Evolutionary conservation across 1,140 invertebrate genomes (phyloP), one percentile per base, ranked within the genome.

Genomic region (Caligus rogercresseyi): DNA sequence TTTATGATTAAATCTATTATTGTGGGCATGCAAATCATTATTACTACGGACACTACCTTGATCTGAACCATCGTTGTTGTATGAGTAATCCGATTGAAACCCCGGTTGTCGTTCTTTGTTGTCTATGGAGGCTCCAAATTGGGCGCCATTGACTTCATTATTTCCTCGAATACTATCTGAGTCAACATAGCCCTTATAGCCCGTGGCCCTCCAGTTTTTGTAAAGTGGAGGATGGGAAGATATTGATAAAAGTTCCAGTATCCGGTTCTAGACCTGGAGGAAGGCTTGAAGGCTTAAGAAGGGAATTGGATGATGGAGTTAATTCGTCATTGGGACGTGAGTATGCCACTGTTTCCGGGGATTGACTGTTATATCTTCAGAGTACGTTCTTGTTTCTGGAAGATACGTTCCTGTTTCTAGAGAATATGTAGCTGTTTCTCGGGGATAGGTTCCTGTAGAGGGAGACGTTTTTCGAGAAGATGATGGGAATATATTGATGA

Each of bases 401-500:
- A n/a, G n/a, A n/a, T n/a, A n/a, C n/a, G n/a, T n/a, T n/a, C n/a
- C n/a, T n/a, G n/a, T n/a, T n/a, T n/a, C n/a, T n/a, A n/a, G n/a
- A n/a, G n/a, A n/a, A n/a, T n/a, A n/a, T n/a, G n/a, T n/a, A n/a
- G n/a, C n/a, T n/a, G n/a, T n/a, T n/a, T n/a, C n/a, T n/a, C n/a
- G n/a, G n/a, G n/a, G n/a, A n/a, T n/a, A n/a, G n/a, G n/a, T n/a
- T n/a, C n/a, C n/a, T n/a, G n/a, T n/a, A n/a, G n/a, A n/a, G n/a
- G n/a, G n/a, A n/a, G n/a, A n/a, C n/a, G n/a, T n/a, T n/a, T n/a
- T n/a, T n/a, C n/a, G n/a, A n/a, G n/a, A n/a, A n/a, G n/a, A n/a
- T 2, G 54, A 56, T 3, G 54, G 54, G 16, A n/a, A 20, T 13
- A 56, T 56, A 56, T 56, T 56, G 24, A 56, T 56, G 14, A 56